phyloP scores from a whole-genome alignment of 2,888 invertebrate species.

The Dryobota labecula region DNA sequence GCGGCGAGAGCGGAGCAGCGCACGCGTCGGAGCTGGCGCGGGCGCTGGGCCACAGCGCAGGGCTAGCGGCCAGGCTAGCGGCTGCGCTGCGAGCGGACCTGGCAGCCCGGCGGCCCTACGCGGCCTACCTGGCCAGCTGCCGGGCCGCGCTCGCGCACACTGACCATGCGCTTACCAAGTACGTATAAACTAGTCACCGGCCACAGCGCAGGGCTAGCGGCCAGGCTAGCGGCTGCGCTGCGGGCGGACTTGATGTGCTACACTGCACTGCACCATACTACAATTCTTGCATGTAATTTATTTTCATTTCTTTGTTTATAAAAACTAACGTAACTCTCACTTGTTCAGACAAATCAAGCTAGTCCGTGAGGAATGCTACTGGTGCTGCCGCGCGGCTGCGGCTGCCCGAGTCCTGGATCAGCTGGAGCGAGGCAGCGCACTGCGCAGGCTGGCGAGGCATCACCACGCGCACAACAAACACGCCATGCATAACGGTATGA shows the following conservation, averaged over 20 bases:
- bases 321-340: no score
- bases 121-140: constrained; percentile 83
- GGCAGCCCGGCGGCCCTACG: constrained; percentile 85
- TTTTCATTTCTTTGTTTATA: no score
- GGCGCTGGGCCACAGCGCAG: constrained; percentile 64
- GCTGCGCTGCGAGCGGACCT: constrained; percentile 84
- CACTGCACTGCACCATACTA: no score
- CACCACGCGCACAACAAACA: constrained; percentile 77
- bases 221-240: no score
- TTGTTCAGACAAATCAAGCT: constrained; percentile 71
- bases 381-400: constrained; percentile 95
- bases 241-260: no score
- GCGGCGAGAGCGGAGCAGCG: constrained; percentile 72
- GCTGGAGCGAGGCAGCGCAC: constrained; percentile 94
- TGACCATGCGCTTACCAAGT: constrained; percentile 72
- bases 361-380: constrained; percentile 83
- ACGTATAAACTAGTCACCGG: not conserved
- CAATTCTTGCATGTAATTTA: no score
- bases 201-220: no score
- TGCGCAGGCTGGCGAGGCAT: constrained; percentile 92
- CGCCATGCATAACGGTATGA: constrained; percentile 71
- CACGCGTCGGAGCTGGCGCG: constrained; percentile 70
- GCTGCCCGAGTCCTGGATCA: constrained; percentile 94
- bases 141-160: constrained; percentile 80
- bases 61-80: constrained; percentile 73